A percentile compares a stretch with the other conserved stretches of the same genome.
These are phyloP conservation scores for Urechis unicinctus DNA, from an alignment of 2,888 invertebrate species.

Conservation along the genomic window DNA sequence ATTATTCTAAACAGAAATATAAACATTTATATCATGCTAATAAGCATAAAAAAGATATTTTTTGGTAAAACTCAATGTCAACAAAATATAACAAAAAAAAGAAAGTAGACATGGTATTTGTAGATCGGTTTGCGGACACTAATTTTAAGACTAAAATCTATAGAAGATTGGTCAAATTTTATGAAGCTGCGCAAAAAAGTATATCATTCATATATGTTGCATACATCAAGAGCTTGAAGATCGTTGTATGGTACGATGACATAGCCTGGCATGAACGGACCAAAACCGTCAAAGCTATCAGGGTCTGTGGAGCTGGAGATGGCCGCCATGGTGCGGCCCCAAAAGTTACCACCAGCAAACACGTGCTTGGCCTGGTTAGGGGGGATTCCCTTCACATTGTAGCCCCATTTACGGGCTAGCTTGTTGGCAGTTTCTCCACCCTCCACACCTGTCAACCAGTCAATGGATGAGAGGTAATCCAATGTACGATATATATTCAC, in stretches of 20 bases:
- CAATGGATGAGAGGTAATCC: no score
- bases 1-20: no score
- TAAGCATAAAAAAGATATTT: no score
- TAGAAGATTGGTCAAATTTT: neutral
- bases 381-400: conserved; percentile 76
- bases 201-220: conserved; percentile 7
- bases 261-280: conserved; percentile 91
- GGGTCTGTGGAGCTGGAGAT: conserved; percentile 87
- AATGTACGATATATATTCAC: no score
- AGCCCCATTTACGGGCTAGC: conserved; percentile 89
- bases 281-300: conserved; percentile 67
- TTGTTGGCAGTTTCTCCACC: conserved; percentile 91
- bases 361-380: conserved; percentile 77
- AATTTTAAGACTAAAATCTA: neutral
- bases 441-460: conserved; percentile 89
- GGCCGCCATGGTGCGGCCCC: conserved; percentile 88
- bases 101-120: neutral
- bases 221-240: conserved; percentile 71
- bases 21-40: no score
- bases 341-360: conserved; percentile 89
- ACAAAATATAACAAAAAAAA: neutral
- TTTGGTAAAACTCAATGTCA: no score
- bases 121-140: neutral
- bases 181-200: neutral
- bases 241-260: conserved; percentile 79